Conservation (phyloP, 2,113 vertebrate genomes). For the Chaenogobius annularis region DNA sequence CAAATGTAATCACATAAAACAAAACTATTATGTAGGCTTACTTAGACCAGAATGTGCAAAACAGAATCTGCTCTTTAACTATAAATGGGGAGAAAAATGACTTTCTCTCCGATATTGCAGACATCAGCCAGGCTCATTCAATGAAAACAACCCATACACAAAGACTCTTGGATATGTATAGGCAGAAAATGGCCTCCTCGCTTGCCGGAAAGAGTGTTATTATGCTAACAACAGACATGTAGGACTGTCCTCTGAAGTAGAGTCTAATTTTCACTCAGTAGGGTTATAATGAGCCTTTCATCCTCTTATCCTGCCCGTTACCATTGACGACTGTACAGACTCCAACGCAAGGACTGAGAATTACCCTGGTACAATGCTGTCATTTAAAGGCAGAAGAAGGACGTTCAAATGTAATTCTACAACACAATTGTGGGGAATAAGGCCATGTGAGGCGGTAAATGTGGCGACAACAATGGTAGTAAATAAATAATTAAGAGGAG, state of each 20-base stretch:
- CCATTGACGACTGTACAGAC: constrained; percentile 55
- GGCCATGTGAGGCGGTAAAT: background rate
- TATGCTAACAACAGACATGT: constrained; percentile 58
- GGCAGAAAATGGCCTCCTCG: constrained; percentile 34
- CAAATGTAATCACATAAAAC: too few relatives aligned
- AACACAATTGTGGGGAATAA: background rate
- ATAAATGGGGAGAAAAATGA: background rate
- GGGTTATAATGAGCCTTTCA: constrained; percentile 68
- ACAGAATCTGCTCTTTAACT: too few relatives aligned
- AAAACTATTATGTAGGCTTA: too few relatives aligned
- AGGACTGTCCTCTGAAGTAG: constrained; percentile 56
- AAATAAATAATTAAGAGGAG: background rate
- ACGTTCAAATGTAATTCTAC: constrained; percentile 2
- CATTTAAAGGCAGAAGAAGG: constrained; percentile 29
- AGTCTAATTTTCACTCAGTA: constrained; percentile 66
- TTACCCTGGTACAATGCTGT: constrained; percentile 14
- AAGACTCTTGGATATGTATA: constrained; percentile 15
- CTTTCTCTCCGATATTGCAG: constrained; percentile 13
- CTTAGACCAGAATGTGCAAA: too few relatives aligned
- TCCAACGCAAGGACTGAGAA: constrained; percentile 34
- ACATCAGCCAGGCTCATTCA: constrained; percentile 5
- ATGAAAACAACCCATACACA: constrained; percentile 1
- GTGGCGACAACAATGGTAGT: background rate
- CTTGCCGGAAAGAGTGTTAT: constrained; percentile 38
- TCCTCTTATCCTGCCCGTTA: constrained; percentile 57